These are phyloP conservation scores for Deroplatys truncata DNA, from an alignment of 2,888 invertebrate genomes.

Conservation along the genomic window DNA sequence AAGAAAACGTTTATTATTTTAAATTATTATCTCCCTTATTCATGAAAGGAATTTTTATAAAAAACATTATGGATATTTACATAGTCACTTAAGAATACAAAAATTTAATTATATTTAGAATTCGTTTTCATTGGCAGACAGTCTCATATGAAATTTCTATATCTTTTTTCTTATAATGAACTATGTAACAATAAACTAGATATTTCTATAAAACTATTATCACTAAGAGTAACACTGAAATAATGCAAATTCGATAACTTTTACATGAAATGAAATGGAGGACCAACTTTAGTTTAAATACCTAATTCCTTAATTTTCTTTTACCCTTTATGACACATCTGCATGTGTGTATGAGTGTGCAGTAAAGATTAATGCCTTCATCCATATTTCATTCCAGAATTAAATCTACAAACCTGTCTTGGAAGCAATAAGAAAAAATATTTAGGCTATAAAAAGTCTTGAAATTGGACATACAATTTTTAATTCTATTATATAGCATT, in stretches of 20 bases:
- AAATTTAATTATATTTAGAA: not conserved
- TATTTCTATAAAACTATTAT: not conserved
- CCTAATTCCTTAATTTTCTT: not conserved
- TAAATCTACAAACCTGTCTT: not conserved
- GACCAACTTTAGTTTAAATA: not conserved
- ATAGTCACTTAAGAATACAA: not conserved
- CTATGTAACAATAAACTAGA: not conserved
- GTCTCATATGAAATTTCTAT: not conserved
- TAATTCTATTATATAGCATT: too few relatives aligned
- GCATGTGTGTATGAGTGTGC: not conserved
- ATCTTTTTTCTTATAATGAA: not conserved
- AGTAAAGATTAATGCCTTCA: not conserved
- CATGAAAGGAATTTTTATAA: not conserved
- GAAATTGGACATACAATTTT: too few relatives aligned
- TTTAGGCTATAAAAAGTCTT: too few relatives aligned
- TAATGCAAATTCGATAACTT: not conserved
- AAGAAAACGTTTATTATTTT: not conserved
- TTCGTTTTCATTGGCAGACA: not conserved
- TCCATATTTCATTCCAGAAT: not conserved
- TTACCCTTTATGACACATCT: not conserved
- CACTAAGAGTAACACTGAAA: not conserved
- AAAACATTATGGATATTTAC: not conserved
- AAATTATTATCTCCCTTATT: not conserved
- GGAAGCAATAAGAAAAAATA: not conserved
- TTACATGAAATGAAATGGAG: conserved; percentile 2